Evolutionary conservation across 2,888 invertebrate genomes (phyloP).

Genomic region (Ophion obscuratus): DNA sequence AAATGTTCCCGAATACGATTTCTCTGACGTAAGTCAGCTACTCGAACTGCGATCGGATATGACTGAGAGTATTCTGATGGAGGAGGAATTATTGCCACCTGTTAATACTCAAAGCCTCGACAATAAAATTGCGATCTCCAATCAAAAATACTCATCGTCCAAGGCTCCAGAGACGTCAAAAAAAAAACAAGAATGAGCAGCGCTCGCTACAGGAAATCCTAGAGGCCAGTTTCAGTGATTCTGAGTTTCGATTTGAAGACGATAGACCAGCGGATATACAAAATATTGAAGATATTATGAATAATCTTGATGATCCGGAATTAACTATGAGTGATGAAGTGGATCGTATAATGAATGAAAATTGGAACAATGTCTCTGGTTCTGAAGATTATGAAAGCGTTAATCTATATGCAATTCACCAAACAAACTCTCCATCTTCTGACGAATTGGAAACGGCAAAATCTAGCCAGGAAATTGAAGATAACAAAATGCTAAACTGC

Average conservation of each 20-base stretch:
- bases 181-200: constrained; percentile 16
- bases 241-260: not conserved
- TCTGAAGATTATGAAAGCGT: not conserved
- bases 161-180: constrained; percentile 1
- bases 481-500: too few species aligned
- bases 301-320: constrained; percentile 40
- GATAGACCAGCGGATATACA: constrained; percentile 12
- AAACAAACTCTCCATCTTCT: constrained; percentile 3
- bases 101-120: too few species aligned
- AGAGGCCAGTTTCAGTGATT: constrained; percentile 24
- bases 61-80: constrained; percentile 4
- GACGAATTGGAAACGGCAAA: constrained; percentile 11
- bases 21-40: not conserved
- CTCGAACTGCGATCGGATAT: not conserved
- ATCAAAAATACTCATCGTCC: not conserved
- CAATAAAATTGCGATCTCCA: too few species aligned
- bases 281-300: constrained; percentile 23
- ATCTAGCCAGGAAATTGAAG: too few species aligned
- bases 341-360: not conserved
- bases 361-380: constrained; percentile 1
- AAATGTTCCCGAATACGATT: constrained; percentile 2
- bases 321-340: constrained; percentile 22
- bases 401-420: constrained; percentile 26
- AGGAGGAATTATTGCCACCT: not conserved
- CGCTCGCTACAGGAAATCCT: constrained; percentile 18